Base-by-base conservation (phyloP, 2,797 vertebrate species). In the Hephaestus fuliginosus region DNA sequence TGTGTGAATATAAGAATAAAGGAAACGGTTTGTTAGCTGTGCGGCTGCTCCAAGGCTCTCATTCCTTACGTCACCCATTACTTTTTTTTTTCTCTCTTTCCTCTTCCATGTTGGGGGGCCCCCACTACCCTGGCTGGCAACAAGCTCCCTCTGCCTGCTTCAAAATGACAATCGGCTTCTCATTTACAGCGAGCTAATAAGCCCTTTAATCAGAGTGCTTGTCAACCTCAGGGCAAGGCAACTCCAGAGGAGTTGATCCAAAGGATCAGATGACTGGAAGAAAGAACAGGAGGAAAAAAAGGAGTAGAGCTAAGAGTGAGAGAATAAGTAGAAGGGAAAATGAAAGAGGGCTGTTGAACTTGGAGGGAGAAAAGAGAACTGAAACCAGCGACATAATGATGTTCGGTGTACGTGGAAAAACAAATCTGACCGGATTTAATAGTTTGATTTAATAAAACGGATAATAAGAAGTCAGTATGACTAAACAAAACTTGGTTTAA, bases 141-240 rank as follows among this genome's bases (percentile, higher is more conserved):
- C 84, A 86, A 85, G 79, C 82, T 84, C 83, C 84, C 85, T 82
- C 80, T 66, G 81, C 81, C 65, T 86, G 80, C 85, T 85, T 89
- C 83, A 83, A 86, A 89, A 92, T 93, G 89, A 92, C 90, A 91
- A 85, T 90, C 86, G 55, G 84, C 90, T 89, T 91, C 90, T 93
- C 90, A 81, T 90, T 91, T 91, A 89, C 86, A 83, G 82, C 74
- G 49, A 82, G 88, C 89, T 93, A 95, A 94, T 91, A 92, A 93
- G 91, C 79, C 87, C 92, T 94, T 94, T 92, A 94, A 94, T 94
- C 91, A 93, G 93, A 88, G 90, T 62, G 76, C 91, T 86, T 90
- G 90, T 93, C 92, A 91, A 89, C 88, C 84, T 86, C 63, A 14
- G 85, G 88, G 79, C 83, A 87, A 84, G 78, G 83, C 81, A 83